Base-by-base conservation (phyloP, 2,888 invertebrate species). In the Taenaris catops region DNA sequence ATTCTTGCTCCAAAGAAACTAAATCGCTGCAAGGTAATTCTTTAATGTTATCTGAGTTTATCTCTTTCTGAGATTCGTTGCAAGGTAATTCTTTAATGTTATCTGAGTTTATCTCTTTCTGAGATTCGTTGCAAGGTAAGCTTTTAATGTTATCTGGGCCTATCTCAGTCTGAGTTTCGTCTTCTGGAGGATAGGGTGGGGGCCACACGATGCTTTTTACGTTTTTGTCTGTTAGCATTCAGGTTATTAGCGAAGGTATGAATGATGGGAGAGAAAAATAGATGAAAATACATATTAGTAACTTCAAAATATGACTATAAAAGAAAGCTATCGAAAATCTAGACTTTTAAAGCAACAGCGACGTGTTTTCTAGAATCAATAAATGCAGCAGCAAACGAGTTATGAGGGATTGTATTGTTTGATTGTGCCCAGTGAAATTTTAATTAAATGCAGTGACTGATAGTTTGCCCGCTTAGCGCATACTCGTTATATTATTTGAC, bases 191-290 rank as follows among this genome's bases (percentile, higher is more conserved):
- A 57, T 78, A 81, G 28, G 53, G 50, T 46, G 74, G 78, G 68
- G 87, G 87, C 87, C 87, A 87, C 64, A 86, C 83, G 58, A 87
- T 68, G 63, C 80, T 87, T 78, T 84, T 87, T 39, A 83, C 67
- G 64, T 68, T 83, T 73, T 81, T 78, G 55, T 64, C 87, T 87
- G 58, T 79, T 78, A 75, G 65, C 54, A 48, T 40, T 25, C 11
- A 21, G 53, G 53, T 59, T 63, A 54, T 53, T 56, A 55, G 52
- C 59, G 59, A 44, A 49, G 55, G 60, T 62, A 56, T 45, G 51
- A 59, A 49, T 53, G 63, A 63, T 53, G 50, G 63, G 62, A 57
- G 59, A 64, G 61, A 55, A 54, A 72, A 75, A 72, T 63, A 65
- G 53, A 78, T 73, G 73, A 80, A 79, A 75, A 54, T 54, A 64